A percentile compares a stretch with the other conserved stretches of the same genome.
Conservation (phyloP, 2,113 vertebrate species). For the Bambusicola thoracicus region DNA sequence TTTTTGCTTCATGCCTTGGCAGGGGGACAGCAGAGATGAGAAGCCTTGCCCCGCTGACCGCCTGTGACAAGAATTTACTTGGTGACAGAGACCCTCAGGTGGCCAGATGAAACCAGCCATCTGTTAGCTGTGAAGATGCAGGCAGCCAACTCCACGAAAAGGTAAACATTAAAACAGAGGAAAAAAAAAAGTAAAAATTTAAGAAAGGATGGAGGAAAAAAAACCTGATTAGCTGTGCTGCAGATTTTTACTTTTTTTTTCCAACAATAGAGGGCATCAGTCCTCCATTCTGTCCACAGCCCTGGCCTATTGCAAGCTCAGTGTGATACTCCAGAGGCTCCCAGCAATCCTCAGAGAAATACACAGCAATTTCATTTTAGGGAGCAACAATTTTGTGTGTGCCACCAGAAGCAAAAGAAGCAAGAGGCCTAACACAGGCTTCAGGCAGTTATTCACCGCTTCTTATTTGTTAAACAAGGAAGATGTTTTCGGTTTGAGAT, state of each 20-base stretch:
- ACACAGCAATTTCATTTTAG: not conserved
- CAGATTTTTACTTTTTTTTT: not conserved
- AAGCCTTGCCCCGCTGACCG: slow-evolving; percentile 24
- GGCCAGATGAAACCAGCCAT: slow-evolving; percentile 38
- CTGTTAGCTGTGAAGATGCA: slow-evolving; percentile 26
- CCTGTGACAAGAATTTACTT: slow-evolving; percentile 29
- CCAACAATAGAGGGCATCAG: slow-evolving; percentile 73
- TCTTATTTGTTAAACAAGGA: not conserved
- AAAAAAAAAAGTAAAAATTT: no score
- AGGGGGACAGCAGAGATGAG: not conserved
- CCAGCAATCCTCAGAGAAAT: not conserved
- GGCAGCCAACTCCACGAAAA: not conserved
- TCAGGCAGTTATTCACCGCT: not conserved
- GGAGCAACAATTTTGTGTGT: not conserved
- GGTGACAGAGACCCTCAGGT: slow-evolving; percentile 10
- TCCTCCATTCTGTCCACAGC: not conserved
- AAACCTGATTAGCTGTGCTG: not conserved
- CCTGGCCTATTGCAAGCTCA: not conserved
- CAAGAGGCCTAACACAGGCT: not conserved
- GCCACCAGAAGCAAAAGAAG: not conserved
- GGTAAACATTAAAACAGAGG: not conserved
- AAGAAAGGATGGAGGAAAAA: not conserved
- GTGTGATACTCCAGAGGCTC: not conserved
- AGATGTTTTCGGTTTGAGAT: not conserved
- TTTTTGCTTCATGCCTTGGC: not conserved